A percentile compares a stretch with the other conserved stretches of the same genome.
Conservation (phyloP, 2,113 vertebrate species). For the Microtus pennsylvanicus region DNA sequence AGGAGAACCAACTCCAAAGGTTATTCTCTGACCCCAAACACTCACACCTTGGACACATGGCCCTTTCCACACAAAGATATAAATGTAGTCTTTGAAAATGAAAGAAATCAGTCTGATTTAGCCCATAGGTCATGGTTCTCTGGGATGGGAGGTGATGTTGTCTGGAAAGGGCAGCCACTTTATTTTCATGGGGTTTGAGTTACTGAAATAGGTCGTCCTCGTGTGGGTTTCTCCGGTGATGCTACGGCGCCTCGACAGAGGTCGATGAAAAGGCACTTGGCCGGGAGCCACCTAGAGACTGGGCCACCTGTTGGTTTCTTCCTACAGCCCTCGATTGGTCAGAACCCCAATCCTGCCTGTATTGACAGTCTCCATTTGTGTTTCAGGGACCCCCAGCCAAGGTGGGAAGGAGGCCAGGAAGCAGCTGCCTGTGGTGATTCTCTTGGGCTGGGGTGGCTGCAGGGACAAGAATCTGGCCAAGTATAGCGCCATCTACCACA, state of each 20-base stretch:
- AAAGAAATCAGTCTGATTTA: background rate
- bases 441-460: conserved; percentile 98
- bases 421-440: conserved; percentile 92
- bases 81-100: background rate
- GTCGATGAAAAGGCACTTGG: background rate
- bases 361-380: conserved; percentile 19
- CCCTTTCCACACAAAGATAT: background rate
- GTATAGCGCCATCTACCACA: conserved; percentile 95
- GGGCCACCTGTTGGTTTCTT: background rate
- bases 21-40: background rate
- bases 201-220: background rate
- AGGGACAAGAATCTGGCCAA: conserved; percentile 95
- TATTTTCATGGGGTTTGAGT: background rate
- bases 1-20: background rate
- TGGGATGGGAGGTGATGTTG: background rate
- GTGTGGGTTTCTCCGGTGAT: background rate
- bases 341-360: background rate
- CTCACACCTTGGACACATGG: background rate
- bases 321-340: background rate
- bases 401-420: conserved; percentile 84
- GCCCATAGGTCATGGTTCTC: background rate
- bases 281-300: background rate
- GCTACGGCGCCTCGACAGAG: background rate
- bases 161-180: background rate
- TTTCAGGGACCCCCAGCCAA: conserved; percentile 81